A percentile compares a stretch with the other conserved stretches of the same genome.
phyloP scores from a whole-genome alignment of 2,113 vertebrate species.

The Polypterus senegalus region DNA sequence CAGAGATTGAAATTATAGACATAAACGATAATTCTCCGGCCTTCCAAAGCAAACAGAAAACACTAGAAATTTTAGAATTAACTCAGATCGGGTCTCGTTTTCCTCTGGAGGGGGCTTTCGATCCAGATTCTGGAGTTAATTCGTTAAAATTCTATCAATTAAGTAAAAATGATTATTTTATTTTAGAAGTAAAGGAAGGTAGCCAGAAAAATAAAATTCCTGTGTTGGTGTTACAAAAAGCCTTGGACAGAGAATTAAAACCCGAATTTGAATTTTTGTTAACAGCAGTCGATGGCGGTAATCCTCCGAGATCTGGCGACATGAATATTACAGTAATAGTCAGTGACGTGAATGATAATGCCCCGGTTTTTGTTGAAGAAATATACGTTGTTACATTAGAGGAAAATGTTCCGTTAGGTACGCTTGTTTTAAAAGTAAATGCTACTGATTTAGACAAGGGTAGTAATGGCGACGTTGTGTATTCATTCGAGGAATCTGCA shows the following conservation, averaged over 20 bases:
- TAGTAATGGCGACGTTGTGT: slow-evolving; percentile 27
- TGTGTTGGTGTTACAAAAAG: slow-evolving; percentile 29
- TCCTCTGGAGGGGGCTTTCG: slow-evolving; percentile 28
- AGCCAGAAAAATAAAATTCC: slow-evolving; percentile 32
- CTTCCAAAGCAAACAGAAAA: slow-evolving; percentile 28
- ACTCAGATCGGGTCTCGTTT: slow-evolving; percentile 28
- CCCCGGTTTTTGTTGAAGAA: slow-evolving; percentile 32
- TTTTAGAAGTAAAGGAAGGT: slow-evolving; percentile 28
- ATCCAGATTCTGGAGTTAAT: slow-evolving; percentile 29
- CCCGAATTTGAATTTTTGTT: slow-evolving; percentile 23
- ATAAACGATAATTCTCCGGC: slow-evolving; percentile 40
- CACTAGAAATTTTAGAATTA: slow-evolving; percentile 37
- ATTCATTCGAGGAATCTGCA: slow-evolving; percentile 33
- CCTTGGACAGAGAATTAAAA: slow-evolving; percentile 29
- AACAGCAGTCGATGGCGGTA: slow-evolving; percentile 38
- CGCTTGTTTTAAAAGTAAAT: slow-evolving; percentile 31
- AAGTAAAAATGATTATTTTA: slow-evolving; percentile 34
- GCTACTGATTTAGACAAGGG: slow-evolving; percentile 42
- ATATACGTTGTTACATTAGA: slow-evolving; percentile 22
- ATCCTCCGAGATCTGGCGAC: slow-evolving; percentile 26
- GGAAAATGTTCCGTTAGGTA: slow-evolving; percentile 33
- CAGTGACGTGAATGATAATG: slow-evolving; percentile 38
- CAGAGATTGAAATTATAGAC: slow-evolving; percentile 38
- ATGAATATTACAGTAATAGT: slow-evolving; percentile 25
- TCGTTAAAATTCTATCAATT: slow-evolving; percentile 41